These are phyloP conservation scores for Acanthacorydalis orientalis DNA, from an alignment of 2,888 invertebrate species.

Conservation along the genomic window DNA sequence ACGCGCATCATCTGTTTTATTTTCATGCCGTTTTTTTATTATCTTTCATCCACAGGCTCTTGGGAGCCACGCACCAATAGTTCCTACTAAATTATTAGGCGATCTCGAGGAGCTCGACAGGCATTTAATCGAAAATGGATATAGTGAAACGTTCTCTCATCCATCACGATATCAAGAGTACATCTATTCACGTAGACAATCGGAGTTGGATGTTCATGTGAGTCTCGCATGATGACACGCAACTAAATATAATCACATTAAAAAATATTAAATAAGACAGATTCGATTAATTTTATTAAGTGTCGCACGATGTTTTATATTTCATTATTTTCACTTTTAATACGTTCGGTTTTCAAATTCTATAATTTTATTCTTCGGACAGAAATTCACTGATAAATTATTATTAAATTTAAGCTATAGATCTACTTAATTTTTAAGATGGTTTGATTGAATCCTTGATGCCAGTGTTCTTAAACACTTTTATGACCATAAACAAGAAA, in stretches of 20 bases:
- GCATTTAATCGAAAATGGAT: conserved; percentile 48
- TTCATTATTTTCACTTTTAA: too few species aligned
- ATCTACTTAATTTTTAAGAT: too few species aligned
- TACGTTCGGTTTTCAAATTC: neutral
- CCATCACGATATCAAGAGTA: conserved; percentile 25
- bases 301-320: too few species aligned
- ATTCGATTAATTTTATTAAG: too few species aligned
- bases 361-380: conserved; percentile 1
- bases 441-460: too few species aligned
- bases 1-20: neutral
- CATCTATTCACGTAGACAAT: conserved; percentile 29
- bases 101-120: conserved; percentile 72
- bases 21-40: neutral
- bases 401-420: too few species aligned
- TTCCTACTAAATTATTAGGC: conserved; percentile 66
- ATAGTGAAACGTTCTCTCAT: conserved; percentile 29
- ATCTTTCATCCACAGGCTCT: conserved; percentile 31
- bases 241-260: neutral
- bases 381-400: too few species aligned
- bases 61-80: conserved; percentile 62
- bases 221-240: neutral
- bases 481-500: too few species aligned
- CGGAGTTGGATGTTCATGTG: conserved; percentile 18
- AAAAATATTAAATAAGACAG: neutral
- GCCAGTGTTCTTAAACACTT: too few species aligned